These are phyloP conservation scores for Ginglymostoma cirratum DNA, from an alignment of 2,113 vertebrate genomes.

Conservation along the genomic window DNA sequence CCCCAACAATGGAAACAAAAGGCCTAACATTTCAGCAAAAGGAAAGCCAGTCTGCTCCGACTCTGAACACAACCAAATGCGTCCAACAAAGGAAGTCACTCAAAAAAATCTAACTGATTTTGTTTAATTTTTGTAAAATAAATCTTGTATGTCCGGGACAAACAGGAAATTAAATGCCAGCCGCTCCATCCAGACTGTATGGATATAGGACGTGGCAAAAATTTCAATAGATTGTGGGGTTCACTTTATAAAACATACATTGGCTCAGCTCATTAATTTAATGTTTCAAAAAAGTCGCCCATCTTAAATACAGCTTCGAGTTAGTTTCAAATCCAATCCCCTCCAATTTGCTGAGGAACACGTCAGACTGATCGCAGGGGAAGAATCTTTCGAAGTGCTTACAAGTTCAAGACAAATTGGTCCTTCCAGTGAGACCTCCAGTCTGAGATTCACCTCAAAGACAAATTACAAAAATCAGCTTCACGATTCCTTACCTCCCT, in stretches of 20 bases:
- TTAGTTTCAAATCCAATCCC: background rate
- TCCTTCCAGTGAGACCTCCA: too few species aligned
- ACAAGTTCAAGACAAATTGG: too few species aligned
- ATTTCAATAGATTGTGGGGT: background rate
- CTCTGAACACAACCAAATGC: background rate
- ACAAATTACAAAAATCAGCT: too few species aligned
- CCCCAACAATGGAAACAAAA: conserved; percentile 26
- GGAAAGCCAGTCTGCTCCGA: background rate
- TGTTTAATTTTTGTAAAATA: background rate
- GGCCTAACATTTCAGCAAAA: background rate
- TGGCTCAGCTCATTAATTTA: background rate
- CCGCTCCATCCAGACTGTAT: background rate
- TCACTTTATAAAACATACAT: background rate
- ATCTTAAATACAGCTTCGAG: background rate
- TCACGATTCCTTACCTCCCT: too few species aligned
- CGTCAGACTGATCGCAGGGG: background rate
- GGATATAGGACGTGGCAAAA: conserved; percentile 32
- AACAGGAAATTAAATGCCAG: background rate
- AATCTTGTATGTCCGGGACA: background rate
- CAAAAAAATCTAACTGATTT: background rate
- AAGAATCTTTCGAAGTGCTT: background rate
- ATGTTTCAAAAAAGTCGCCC: background rate
- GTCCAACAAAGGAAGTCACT: background rate
- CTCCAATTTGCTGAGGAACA: background rate
- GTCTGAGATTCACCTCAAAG: too few species aligned